These are phyloP conservation scores for Drosophila trichaetosa DNA, from an alignment of 2,888 invertebrate genomes.

Conservation along the genomic window DNA sequence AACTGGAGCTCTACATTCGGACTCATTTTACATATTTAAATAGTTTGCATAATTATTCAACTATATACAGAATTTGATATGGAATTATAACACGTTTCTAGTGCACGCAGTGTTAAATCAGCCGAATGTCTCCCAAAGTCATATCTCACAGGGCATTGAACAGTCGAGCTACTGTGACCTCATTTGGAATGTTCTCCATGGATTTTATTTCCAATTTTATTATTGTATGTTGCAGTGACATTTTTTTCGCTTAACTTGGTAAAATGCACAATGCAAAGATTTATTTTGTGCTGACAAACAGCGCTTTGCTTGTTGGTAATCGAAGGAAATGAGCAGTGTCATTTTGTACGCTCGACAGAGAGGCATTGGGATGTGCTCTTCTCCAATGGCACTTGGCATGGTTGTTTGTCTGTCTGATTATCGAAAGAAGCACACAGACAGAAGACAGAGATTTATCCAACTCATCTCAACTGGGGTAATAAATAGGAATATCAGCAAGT, in stretches of 20 bases:
- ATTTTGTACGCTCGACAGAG: slow-evolving; percentile 29
- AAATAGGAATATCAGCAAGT: slow-evolving; percentile 64
- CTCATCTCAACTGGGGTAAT: slow-evolving; percentile 29
- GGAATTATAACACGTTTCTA: background rate
- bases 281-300: slow-evolving; percentile 80
- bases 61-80: background rate
- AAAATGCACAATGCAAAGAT: slow-evolving; percentile 77
- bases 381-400: slow-evolving; percentile 33
- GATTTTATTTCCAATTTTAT: slow-evolving; percentile 51
- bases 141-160: slow-evolving; percentile 5
- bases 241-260: slow-evolving; percentile 44
- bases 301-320: slow-evolving; percentile 66
- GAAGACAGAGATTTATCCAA: background rate
- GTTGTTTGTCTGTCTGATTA: slow-evolving; percentile 64
- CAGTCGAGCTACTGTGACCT: background rate
- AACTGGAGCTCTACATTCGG: background rate
- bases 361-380: slow-evolving; percentile 13
- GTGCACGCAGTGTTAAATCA: background rate
- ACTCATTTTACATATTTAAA: background rate
- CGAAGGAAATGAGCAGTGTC: slow-evolving; percentile 65
- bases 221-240: slow-evolving; percentile 50
- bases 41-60: background rate
- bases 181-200: background rate
- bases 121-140: background rate
- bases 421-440: slow-evolving; percentile 16